Conservation (phyloP, 2,888 invertebrate genomes). For the Priocnemis perturbator region DNA sequence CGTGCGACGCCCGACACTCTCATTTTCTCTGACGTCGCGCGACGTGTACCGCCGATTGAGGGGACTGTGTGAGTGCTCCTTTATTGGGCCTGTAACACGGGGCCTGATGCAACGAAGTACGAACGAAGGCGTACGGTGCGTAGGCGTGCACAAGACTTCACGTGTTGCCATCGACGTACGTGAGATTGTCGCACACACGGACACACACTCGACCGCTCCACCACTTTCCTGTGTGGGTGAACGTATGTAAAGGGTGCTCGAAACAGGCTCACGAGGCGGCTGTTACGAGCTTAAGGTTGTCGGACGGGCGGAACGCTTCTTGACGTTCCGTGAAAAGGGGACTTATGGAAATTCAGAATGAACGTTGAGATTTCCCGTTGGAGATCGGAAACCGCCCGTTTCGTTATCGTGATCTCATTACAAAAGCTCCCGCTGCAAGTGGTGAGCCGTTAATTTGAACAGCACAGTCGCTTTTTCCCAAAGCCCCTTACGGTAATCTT, state of each 20-base stretch:
- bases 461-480: too few relatives aligned
- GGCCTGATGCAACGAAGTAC: conserved; percentile 53
- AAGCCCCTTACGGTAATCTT: too few relatives aligned
- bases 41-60: neutral
- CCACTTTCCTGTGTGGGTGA: conserved; percentile 32
- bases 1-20: conserved; percentile 4
- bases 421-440: neutral
- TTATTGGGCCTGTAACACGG: conserved; percentile 53
- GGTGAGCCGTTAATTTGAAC: neutral
- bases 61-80: conserved; percentile 50
- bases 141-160: conserved; percentile 43
- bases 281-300: neutral
- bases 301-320: too few relatives aligned
- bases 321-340: too few relatives aligned
- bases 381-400: too few relatives aligned
- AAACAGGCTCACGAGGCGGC: conserved; percentile 29
- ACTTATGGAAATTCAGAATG: too few relatives aligned
- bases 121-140: conserved; percentile 52
- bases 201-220: conserved; percentile 19
- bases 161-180: conserved; percentile 21
- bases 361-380: too few relatives aligned
- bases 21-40: conserved; percentile 7
- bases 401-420: too few relatives aligned
- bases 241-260: conserved; percentile 55
- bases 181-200: conserved; percentile 15